A percentile compares a stretch with the other conserved stretches of the same genome.
Evolutionary conservation across 1,140 invertebrate species (phyloP).

Genomic region (Drosophila asahinai): DNA sequence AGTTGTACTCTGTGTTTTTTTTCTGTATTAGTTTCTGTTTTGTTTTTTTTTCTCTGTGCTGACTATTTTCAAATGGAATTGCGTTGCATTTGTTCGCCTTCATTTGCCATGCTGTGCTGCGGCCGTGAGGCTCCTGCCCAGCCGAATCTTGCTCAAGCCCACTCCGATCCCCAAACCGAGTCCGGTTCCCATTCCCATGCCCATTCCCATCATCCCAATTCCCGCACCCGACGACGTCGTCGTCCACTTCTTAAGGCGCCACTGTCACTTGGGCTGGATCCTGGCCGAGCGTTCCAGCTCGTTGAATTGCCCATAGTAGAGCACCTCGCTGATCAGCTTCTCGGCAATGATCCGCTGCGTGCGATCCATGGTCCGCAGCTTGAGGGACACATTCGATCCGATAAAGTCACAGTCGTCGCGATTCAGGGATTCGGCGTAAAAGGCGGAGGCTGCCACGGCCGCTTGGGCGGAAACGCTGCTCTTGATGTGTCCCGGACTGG

Average conservation of each 20-base stretch:
- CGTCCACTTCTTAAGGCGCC: constrained; percentile 60
- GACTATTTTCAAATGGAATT: constrained; percentile 70
- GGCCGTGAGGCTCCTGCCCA: constrained; percentile 24
- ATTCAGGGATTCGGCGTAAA: constrained; percentile 75
- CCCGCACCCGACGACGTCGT: constrained; percentile 10
- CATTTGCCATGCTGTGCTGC: constrained; percentile 65
- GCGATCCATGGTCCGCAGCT: constrained; percentile 84
- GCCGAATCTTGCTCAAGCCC: constrained; percentile 31
- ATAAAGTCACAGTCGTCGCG: constrained; percentile 81
- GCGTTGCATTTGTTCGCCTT: constrained; percentile 28
- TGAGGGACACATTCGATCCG: constrained; percentile 84
- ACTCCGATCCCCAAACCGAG: constrained; percentile 33
- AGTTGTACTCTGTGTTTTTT: constrained; percentile 65
- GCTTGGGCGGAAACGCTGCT: constrained; percentile 73
- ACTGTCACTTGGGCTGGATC: constrained; percentile 84
- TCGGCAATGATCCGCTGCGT: constrained; percentile 85
- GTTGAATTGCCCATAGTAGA: constrained; percentile 85
- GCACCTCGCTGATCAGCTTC: constrained; percentile 85
- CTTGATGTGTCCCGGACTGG: constrained; percentile 71
- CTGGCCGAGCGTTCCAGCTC: constrained; percentile 76
- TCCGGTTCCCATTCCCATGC: constrained; percentile 16
- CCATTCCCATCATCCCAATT: neutral
- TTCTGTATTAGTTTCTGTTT: constrained; percentile 41
- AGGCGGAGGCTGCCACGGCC: constrained; percentile 61
- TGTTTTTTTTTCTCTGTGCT: constrained; percentile 26